These are phyloP conservation scores for Aphelenchoides besseyi DNA, from an alignment of 1,140 invertebrate genomes.

Conservation along the genomic window DNA sequence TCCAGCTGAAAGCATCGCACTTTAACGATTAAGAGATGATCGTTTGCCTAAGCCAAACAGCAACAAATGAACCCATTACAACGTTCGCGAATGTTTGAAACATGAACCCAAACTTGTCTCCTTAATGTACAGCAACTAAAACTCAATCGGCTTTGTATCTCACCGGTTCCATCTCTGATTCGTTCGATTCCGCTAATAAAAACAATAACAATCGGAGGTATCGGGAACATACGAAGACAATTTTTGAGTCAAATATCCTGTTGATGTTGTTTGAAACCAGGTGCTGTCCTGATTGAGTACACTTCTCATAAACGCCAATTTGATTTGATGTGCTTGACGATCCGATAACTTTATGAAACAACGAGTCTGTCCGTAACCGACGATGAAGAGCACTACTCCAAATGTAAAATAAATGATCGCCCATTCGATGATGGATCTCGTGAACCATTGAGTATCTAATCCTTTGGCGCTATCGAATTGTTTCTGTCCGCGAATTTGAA, in stretches of 20 bases:
- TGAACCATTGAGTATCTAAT: slow-evolving; percentile 13
- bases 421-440: neutral
- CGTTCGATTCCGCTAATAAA: slow-evolving; percentile 22
- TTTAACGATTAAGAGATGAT: neutral
- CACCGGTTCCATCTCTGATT: slow-evolving; percentile 28
- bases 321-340: slow-evolving; percentile 20
- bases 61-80: slow-evolving; percentile 12
- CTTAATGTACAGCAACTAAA: neutral
- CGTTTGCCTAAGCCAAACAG: neutral
- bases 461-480: neutral
- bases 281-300: slow-evolving; percentile 25
- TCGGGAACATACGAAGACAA: slow-evolving; percentile 21
- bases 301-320: slow-evolving; percentile 7
- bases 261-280: slow-evolving; percentile 24
- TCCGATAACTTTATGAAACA: slow-evolving; percentile 25
- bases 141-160: too few species aligned
- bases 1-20: neutral
- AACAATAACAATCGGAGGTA: neutral
- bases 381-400: slow-evolving; percentile 14
- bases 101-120: slow-evolving; percentile 21
- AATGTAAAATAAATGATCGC: slow-evolving; percentile 16
- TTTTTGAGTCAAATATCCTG: slow-evolving; percentile 12
- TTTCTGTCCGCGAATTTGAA: slow-evolving; percentile 6
- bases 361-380: neutral
- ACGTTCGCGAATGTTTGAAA: slow-evolving; percentile 22